Evolutionary conservation across 1,140 invertebrate genomes (phyloP).

Genomic region (Pentalonia nigronervosa): DNA sequence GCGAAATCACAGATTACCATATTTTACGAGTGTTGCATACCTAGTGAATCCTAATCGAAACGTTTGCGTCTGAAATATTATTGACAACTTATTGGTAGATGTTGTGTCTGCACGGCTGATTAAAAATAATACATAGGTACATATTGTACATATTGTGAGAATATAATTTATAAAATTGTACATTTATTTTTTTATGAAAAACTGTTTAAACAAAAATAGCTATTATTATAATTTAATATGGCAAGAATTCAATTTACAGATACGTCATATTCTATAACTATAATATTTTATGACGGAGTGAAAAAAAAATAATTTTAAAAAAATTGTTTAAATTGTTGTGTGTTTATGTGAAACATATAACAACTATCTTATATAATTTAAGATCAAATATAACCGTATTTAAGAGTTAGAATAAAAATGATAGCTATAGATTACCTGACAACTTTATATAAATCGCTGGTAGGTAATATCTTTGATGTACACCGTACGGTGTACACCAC

Average conservation of each 20-base stretch:
- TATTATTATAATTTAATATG: not conserved
- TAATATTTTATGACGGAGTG: not conserved
- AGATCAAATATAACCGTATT: not conserved
- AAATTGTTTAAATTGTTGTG: not conserved
- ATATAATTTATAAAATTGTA: too few relatives aligned
- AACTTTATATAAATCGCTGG: not conserved
- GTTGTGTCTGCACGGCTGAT: not conserved
- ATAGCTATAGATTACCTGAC: not conserved
- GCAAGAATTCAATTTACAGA: not conserved
- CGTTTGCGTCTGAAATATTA: not conserved
- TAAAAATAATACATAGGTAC: not conserved
- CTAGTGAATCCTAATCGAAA: not conserved
- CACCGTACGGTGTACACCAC: too few relatives aligned
- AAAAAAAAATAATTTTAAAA: not conserved
- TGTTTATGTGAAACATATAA: not conserved
- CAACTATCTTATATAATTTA: not conserved
- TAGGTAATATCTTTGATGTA: not conserved
- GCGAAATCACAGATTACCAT: not conserved
- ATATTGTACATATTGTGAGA: not conserved
- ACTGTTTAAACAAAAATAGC: not conserved
- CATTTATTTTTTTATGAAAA: not conserved
- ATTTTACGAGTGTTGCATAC: not conserved
- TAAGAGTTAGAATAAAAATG: not conserved
- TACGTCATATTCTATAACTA: not conserved
- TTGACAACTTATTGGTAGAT: not conserved